These are phyloP conservation scores for Dasypus novemcinctus DNA, from an alignment of 2,113 vertebrate species.

Conservation along the genomic window DNA sequence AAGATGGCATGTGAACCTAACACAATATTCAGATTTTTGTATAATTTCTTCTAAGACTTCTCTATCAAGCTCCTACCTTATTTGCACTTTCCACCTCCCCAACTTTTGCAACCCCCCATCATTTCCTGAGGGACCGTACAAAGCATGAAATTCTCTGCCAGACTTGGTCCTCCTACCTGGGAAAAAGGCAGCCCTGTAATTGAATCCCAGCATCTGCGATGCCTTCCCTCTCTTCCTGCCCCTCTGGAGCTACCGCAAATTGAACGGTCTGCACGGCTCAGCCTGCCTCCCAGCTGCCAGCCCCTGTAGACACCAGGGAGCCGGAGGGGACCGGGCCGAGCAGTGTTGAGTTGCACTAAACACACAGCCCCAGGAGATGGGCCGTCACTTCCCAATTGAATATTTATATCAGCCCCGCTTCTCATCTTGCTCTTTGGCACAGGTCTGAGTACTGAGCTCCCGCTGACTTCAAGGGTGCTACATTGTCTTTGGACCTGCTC, in stretches of 20 bases:
- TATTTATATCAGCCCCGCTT: constrained; percentile 76
- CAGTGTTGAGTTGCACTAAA: constrained; percentile 77
- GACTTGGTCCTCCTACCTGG: constrained; percentile 49
- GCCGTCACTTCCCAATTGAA: constrained; percentile 73
- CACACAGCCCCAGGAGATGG: constrained; percentile 65
- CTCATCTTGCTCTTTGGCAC: constrained; percentile 77
- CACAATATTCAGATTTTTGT: background rate
- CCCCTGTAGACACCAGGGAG: constrained; percentile 74
- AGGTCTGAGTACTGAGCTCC: constrained; percentile 30
- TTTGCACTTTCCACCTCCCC: background rate
- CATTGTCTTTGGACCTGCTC: constrained; percentile 69
- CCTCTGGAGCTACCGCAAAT: constrained; percentile 58
- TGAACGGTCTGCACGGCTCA: constrained; percentile 65
- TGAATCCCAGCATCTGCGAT: constrained; percentile 57
- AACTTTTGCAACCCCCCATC: background rate
- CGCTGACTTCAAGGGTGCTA: constrained; percentile 60
- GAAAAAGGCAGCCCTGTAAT: constrained; percentile 66
- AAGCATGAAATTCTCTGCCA: constrained; percentile 37
- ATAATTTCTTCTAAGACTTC: background rate
- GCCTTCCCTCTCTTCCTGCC: constrained; percentile 51
- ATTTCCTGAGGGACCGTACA: background rate
- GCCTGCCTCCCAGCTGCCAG: constrained; percentile 78
- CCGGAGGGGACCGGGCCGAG: constrained; percentile 76
- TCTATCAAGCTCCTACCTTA: background rate
- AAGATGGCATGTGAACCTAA: background rate